phyloP scores from a whole-genome alignment of 2,113 vertebrate genomes.

The Callospermophilus lateralis region DNA sequence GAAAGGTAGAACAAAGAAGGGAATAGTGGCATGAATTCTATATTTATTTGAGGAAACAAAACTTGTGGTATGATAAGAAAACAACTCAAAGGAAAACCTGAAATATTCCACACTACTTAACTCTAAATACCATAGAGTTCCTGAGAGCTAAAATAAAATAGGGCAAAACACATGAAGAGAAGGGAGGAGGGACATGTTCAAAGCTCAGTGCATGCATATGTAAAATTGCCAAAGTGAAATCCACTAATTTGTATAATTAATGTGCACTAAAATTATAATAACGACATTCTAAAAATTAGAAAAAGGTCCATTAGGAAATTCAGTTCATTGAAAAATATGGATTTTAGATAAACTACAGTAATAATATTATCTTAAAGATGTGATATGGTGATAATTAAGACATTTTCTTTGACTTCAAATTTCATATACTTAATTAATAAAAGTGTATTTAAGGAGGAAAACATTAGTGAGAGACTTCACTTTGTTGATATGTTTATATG shows the following conservation, averaged over 20 bases:
- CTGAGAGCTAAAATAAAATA: not conserved
- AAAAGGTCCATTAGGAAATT: not conserved
- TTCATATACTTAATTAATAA: not conserved
- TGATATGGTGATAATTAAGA: not conserved
- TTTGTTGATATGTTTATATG: too few relatives aligned
- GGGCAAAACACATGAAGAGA: not conserved
- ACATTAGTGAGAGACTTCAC: not conserved
- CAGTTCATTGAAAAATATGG: not conserved
- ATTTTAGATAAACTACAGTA: not conserved
- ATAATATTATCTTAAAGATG: not conserved
- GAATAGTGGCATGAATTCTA: not conserved
- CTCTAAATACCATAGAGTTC: not conserved
- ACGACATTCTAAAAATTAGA: not conserved
- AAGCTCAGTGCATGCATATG: not conserved
- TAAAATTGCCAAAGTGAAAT: not conserved
- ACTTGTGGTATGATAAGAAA: not conserved
- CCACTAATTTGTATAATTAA: too few relatives aligned
- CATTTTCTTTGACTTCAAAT: not conserved
- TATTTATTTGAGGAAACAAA: not conserved
- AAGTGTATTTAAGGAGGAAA: not conserved
- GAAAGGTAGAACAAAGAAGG: not conserved
- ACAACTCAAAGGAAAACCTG: not conserved
- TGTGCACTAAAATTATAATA: too few relatives aligned
- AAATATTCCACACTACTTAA: not conserved
- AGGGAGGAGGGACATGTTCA: not conserved